A percentile compares a stretch with the other conserved stretches of the same genome.
These are phyloP conservation scores for Gerris buenoi DNA, from an alignment of 1,140 invertebrate genomes.

Conservation along the genomic window DNA sequence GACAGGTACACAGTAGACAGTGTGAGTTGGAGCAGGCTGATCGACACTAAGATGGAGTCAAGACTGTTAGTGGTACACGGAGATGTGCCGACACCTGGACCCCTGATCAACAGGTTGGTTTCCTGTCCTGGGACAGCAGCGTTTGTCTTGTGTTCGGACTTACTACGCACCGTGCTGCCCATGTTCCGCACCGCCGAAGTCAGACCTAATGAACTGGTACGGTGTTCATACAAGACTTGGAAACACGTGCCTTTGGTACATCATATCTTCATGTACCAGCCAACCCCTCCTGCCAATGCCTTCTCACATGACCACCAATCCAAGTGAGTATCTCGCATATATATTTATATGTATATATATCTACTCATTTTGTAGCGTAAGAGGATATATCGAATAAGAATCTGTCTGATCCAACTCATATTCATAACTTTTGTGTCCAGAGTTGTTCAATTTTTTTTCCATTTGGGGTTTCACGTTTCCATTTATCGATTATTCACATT, in stretches of 20 bases:
- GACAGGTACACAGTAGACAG: slow-evolving; percentile 63
- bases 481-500: no score
- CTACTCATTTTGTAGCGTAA: no score
- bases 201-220: slow-evolving; percentile 61
- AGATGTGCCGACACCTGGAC: slow-evolving; percentile 46
- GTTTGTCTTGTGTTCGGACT: slow-evolving; percentile 68
- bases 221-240: slow-evolving; percentile 68
- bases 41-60: slow-evolving; percentile 39
- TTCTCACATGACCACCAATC: slow-evolving; percentile 43
- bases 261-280: slow-evolving; percentile 73
- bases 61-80: slow-evolving; percentile 62
- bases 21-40: slow-evolving; percentile 49
- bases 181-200: slow-evolving; percentile 69
- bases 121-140: slow-evolving; percentile 50
- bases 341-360: no score
- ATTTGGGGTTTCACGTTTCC: no score
- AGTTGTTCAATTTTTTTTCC: no score
- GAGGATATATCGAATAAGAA: no score
- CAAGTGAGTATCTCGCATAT: slow-evolving; percentile 9
- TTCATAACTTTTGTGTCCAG: no score
- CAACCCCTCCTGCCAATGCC: slow-evolving; percentile 58
- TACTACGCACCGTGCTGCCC: slow-evolving; percentile 56
- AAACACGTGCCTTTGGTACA: slow-evolving; percentile 68
- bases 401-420: no score
- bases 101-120: slow-evolving; percentile 51